Evolutionary conservation across 2,113 vertebrate genomes (phyloP).

Genomic region (Corvus hawaiiensis): DNA sequence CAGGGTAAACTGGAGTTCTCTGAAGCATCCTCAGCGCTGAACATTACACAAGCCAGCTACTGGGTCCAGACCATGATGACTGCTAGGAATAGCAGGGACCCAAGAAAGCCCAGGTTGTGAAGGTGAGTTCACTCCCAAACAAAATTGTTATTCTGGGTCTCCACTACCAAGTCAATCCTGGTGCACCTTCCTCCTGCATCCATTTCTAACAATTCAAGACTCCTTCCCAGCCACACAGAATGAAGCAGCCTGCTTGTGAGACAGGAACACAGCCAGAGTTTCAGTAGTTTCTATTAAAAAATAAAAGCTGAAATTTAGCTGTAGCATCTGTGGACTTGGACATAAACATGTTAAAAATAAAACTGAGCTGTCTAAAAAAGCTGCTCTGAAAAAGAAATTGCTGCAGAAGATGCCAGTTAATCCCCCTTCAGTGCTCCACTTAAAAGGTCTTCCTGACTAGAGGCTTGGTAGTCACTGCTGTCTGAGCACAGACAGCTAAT

Average conservation of each 20-base stretch:
- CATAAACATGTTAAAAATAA: neutral
- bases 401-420: neutral
- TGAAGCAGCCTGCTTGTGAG: neutral
- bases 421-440: neutral
- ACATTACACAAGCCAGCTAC: neutral
- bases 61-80: neutral
- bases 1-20: neutral
- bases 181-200: neutral
- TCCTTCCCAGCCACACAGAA: fast-evolving
- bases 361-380: neutral
- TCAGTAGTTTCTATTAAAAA: neutral
- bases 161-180: neutral
- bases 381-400: neutral
- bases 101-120: neutral
- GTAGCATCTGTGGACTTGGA: neutral
- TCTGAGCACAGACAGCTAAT: neutral
- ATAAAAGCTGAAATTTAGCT: neutral
- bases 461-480: neutral
- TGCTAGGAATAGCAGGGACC: neutral
- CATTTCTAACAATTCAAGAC: neutral
- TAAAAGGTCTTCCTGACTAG: neutral
- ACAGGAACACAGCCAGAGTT: neutral
- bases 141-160: neutral
- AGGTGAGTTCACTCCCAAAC: neutral
- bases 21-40: no score